These are phyloP conservation scores for Leptoclinus maculatus DNA, from an alignment of 2,797 vertebrate genomes.

Conservation along the genomic window DNA sequence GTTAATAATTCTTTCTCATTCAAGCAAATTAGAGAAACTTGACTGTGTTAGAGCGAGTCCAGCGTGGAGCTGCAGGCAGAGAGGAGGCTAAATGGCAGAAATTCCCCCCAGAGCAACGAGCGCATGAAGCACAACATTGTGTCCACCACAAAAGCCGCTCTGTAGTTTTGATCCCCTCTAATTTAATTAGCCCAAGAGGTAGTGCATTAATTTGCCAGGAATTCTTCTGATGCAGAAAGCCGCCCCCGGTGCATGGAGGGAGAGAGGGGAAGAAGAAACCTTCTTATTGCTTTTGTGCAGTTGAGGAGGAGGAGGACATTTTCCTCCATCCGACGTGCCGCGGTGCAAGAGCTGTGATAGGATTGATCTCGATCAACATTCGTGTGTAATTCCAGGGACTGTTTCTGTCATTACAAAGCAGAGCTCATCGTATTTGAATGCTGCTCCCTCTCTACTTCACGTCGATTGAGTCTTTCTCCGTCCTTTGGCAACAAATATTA, in stretches of 20 bases:
- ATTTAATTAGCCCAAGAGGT: conserved; percentile 99
- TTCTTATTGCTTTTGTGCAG: conserved; percentile 88
- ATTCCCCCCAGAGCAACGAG: conserved; percentile 94
- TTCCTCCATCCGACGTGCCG: conserved; percentile 53
- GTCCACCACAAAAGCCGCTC: conserved; percentile 98
- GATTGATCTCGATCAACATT: conserved; percentile 60
- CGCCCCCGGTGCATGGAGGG: conserved; percentile 89
- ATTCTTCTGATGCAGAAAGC: conserved; percentile 99
- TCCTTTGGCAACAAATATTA: conserved; percentile 49
- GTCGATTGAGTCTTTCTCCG: conserved; percentile 36
- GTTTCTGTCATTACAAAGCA: conserved; percentile 49
- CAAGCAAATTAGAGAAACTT: conserved; percentile 98
- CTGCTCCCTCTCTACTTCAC: conserved; percentile 47
- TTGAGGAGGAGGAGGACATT: conserved; percentile 77
- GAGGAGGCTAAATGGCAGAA: conserved; percentile 96
- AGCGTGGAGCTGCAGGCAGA: conserved; percentile 91
- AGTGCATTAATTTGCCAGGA: conserved; percentile 99
- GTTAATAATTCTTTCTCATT: conserved; percentile 99
- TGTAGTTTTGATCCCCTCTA: conserved; percentile 99
- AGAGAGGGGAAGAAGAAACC: conserved; percentile 85
- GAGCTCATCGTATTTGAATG: conserved; percentile 61
- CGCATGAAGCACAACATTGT: conserved; percentile 98
- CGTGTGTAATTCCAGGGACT: conserved; percentile 48
- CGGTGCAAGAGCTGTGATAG: conserved; percentile 45
- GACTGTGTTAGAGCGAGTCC: conserved; percentile 96